Conservation (phyloP, 2,888 invertebrate species). For the Diogma glabrata region DNA sequence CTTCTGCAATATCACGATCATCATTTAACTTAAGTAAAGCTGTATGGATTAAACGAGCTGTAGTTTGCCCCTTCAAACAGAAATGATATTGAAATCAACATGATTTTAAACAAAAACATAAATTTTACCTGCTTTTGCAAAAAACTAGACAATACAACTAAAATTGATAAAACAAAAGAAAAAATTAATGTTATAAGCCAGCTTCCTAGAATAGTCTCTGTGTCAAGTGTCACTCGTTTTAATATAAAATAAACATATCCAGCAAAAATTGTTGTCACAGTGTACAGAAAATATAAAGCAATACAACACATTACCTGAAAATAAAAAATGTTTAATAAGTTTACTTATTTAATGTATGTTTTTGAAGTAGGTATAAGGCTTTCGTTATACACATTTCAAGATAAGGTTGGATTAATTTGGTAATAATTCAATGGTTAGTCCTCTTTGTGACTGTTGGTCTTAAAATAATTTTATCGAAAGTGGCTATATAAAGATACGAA, state of each 20-base stretch:
- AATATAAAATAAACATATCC: background rate
- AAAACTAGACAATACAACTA: background rate
- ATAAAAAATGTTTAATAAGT: too few species aligned
- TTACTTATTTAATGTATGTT: too few species aligned
- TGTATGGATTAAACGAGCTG: background rate
- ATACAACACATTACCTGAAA: conserved; percentile 3
- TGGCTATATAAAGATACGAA: too few species aligned
- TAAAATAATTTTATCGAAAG: too few species aligned
- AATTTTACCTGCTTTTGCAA: too few species aligned
- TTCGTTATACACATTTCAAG: too few species aligned
- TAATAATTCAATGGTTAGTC: too few species aligned
- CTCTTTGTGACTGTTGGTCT: too few species aligned
- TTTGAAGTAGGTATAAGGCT: too few species aligned
- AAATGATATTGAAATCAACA: too few species aligned
- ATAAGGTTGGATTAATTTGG: too few species aligned
- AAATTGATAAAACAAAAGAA: background rate
- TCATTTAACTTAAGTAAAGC: background rate
- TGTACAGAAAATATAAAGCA: conserved; percentile 1
- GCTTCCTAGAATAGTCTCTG: background rate
- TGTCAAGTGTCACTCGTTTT: background rate
- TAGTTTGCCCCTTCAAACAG: conserved; percentile 1
- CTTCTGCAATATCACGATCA: background rate
- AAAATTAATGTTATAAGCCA: background rate
- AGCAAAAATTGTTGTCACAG: conserved; percentile 1
- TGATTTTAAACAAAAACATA: too few species aligned